Percentiles rank a stretch among this genome's conserved stretches.
Conservation (phyloP, 2,888 invertebrate genomes). For the Sepioteuthis lessoniana region DNA sequence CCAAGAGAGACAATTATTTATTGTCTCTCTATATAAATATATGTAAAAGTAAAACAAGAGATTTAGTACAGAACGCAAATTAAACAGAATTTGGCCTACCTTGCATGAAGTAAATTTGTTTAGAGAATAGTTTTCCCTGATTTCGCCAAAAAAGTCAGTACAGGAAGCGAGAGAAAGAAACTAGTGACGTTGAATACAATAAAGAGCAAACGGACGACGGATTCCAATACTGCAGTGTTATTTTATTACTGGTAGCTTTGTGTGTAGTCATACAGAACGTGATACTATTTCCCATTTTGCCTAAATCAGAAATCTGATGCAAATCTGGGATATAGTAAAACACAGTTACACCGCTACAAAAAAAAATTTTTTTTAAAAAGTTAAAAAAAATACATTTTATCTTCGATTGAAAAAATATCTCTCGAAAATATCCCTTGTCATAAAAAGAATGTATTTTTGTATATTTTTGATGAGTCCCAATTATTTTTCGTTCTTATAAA, state of each 20-base stretch:
- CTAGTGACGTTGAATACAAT: background rate
- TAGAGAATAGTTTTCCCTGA: constrained; percentile 35
- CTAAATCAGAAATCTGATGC: background rate
- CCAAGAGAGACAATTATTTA: too few species aligned
- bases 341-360: background rate
- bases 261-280: constrained; percentile 24
- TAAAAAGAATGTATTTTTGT: background rate
- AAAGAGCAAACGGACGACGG: background rate
- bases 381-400: background rate
- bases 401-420: background rate
- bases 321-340: background rate
- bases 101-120: background rate
- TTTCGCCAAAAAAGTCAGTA: background rate
- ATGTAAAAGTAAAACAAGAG: background rate
- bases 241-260: constrained; percentile 4
- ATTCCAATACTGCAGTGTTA: constrained; percentile 36
- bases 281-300: constrained; percentile 13
- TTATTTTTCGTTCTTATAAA: background rate
- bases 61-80: background rate
- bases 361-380: background rate
- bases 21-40: too few species aligned
- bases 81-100: background rate
- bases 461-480: constrained; percentile 8
- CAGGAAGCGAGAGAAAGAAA: constrained; percentile 23
- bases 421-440: background rate